A percentile compares a stretch with the other conserved stretches of the same genome.
These are phyloP conservation scores for Sinosuthora webbiana DNA, from an alignment of 2,113 vertebrate species.

Conservation along the genomic window DNA sequence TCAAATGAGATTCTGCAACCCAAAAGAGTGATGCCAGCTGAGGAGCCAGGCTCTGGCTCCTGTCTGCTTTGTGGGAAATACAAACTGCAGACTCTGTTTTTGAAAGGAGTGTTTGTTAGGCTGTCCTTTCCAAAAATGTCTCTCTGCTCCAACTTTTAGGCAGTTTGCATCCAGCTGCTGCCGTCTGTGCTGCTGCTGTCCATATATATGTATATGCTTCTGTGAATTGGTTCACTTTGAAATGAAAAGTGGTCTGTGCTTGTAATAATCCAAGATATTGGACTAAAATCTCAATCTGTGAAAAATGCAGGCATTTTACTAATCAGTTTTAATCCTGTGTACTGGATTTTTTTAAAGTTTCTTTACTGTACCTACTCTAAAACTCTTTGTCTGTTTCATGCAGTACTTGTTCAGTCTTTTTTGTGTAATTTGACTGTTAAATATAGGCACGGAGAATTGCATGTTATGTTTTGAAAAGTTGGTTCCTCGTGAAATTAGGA, in stretches of 20 bases:
- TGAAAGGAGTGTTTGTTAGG: not conserved
- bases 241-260: not conserved
- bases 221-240: slow-evolving; percentile 15
- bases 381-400: slow-evolving; percentile 68
- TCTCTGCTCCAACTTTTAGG: not conserved
- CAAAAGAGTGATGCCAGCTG: not conserved
- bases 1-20: not conserved
- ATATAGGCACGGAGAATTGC: slow-evolving; percentile 55
- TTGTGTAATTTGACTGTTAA: slow-evolving; percentile 49
- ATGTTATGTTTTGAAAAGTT: slow-evolving; percentile 59
- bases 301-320: slow-evolving; percentile 65
- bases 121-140: not conserved
- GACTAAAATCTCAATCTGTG: slow-evolving; percentile 49
- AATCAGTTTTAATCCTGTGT: not conserved
- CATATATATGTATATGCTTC: not conserved
- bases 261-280: not conserved
- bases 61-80: not conserved
- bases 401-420: slow-evolving; percentile 71
- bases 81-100: not conserved
- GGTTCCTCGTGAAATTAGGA: slow-evolving; percentile 46
- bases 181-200: slow-evolving; percentile 17
- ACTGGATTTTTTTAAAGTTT: not conserved
- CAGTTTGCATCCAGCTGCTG: slow-evolving; percentile 37
- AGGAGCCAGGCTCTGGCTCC: not conserved
- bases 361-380: slow-evolving; percentile 44